Evolutionary conservation across 2,888 invertebrate genomes (phyloP), one percentile per base, ranked within the genome.

Genomic region (Polydrusus tereticollis): DNA sequence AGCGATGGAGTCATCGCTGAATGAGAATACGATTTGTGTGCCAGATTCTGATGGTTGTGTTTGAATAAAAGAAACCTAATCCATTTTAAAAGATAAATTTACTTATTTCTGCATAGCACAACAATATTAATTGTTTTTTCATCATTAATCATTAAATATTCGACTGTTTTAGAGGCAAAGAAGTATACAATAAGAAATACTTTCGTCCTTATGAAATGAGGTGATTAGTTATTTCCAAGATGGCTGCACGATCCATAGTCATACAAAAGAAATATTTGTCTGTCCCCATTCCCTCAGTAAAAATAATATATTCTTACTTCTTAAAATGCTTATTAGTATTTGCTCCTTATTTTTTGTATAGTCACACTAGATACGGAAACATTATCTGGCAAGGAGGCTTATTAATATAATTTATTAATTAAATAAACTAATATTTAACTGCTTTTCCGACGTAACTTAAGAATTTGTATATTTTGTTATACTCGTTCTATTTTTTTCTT

Each of bases 1-100:
- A 41, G 41, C 41, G 2, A 20, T 6, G 10, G 8, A 45, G 10
- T 45, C 45, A 45, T n/a, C 20, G 8, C 10, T 1, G 20, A 8
- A 45, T 45, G 20, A 45, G 20, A 45, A 45, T 18, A 10, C 20
- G 7, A 10, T 45, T 45, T 45, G 45, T 45, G 4, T 20, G 20
- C 45, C 16, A 16, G 16, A 41, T 7, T 41, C 8, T 0, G 12
- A 18, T 2, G 2, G 36, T 10, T 7, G 6, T 10, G 18, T 18
- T 20, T 45, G 12, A 45, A 45, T 45, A 20, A 1, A 16, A 45
- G 45, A 20, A 45, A 20, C 1, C 41, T 41, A 45, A 45, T 45
- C 20, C 45, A 45, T 45, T 45, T n/a, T 20, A 45, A 45, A 45
- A 41, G 41, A 41, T 41, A 41, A 41, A 45, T 45, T 20, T 45